Conservation (phyloP, 2,113 vertebrate species). For the Phoenicopterus ruber region DNA sequence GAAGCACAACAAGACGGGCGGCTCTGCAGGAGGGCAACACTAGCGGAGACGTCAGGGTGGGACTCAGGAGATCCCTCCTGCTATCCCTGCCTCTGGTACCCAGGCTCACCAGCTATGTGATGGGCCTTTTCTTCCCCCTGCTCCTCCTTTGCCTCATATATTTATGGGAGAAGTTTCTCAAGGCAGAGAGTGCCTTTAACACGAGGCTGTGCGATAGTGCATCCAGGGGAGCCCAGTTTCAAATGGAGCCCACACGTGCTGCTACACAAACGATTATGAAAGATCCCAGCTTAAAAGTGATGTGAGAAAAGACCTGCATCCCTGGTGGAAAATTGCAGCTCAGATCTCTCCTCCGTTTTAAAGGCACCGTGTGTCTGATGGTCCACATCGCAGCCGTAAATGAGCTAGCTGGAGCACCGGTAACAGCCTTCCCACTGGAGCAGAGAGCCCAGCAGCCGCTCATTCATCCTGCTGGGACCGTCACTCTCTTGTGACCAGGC, state of each 20-base stretch:
- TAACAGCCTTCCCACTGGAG: neutral
- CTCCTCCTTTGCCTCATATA: neutral
- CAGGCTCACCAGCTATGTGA: neutral
- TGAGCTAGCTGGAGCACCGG: neutral
- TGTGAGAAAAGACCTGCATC: neutral
- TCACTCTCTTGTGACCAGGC: neutral
- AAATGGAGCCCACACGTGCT: neutral
- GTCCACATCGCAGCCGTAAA: neutral
- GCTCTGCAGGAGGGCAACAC: fast-evolving
- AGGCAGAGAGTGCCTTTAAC: neutral
- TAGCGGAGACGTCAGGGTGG: neutral
- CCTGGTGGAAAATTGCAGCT: neutral
- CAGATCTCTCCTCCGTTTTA: neutral
- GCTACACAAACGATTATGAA: neutral
- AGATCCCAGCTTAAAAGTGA: neutral
- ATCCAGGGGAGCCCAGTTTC: neutral
- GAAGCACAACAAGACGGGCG: fast-evolving
- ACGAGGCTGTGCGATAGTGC: fast-evolving
- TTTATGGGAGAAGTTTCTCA: neutral
- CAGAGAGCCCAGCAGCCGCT: neutral
- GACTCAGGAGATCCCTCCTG: neutral
- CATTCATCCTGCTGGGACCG: neutral
- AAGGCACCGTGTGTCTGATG: neutral
- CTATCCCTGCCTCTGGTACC: neutral
- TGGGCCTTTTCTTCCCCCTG: neutral